A percentile compares a stretch with the other conserved stretches of the same genome.
Evolutionary conservation across 2,113 vertebrate genomes (phyloP).

Genomic region (Sminthopsis crassicaudata): DNA sequence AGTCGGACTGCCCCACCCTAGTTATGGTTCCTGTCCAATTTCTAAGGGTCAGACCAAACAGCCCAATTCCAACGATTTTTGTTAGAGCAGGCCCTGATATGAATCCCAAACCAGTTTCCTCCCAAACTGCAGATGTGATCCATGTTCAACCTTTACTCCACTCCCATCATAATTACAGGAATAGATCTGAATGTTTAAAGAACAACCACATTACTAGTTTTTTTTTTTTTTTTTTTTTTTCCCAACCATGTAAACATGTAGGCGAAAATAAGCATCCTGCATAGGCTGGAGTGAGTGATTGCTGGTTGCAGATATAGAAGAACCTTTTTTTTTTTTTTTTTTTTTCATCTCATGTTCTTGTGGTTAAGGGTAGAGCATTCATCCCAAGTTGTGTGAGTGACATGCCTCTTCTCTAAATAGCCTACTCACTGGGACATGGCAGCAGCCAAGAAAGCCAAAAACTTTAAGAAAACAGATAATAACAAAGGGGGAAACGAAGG

Average conservation of each 20-base stretch:
- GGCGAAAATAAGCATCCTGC: slow-evolving; percentile 66
- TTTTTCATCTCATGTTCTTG: background rate
- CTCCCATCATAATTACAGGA: slow-evolving; percentile 8
- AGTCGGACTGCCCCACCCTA: background rate
- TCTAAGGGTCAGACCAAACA: background rate
- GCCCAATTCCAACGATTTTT: background rate
- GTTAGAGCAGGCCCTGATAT: background rate
- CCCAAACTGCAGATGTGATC: slow-evolving; percentile 17
- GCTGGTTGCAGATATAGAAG: slow-evolving; percentile 33
- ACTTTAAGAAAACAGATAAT: background rate
- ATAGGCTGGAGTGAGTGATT: slow-evolving; percentile 29
- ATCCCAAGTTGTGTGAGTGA: background rate
- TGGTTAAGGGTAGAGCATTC: background rate
- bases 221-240: background rate
- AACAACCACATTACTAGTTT: slow-evolving; percentile 6
- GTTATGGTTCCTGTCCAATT: background rate
- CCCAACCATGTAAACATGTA: slow-evolving; percentile 43
- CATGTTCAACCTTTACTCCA: background rate
- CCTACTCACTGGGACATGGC: slow-evolving; percentile 33
- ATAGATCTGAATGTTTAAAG: slow-evolving; percentile 10
- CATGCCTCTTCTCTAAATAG: slow-evolving; percentile 64
- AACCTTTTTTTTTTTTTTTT: slow-evolving; percentile 26
- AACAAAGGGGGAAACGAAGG: background rate
- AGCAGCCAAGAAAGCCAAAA: slow-evolving; percentile 2
- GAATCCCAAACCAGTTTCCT: background rate